Evolutionary conservation across 2,113 vertebrate genomes (phyloP).

Genomic region (Pangasianodon hypophthalmus): DNA sequence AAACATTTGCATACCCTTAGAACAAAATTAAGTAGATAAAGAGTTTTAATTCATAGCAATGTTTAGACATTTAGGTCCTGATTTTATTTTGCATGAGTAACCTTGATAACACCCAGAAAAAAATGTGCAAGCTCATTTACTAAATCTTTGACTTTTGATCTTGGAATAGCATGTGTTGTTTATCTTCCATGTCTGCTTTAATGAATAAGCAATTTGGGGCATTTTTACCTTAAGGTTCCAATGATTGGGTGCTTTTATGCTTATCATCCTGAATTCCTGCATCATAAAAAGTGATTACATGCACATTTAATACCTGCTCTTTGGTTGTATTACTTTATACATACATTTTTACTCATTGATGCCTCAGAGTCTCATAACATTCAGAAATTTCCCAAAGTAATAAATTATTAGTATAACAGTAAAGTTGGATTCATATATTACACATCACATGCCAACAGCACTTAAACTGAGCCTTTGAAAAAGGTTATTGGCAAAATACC

Average conservation of each 20-base stretch:
- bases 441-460: too few species aligned
- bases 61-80: not conserved
- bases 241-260: not conserved
- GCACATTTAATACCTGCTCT: not conserved
- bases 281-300: not conserved
- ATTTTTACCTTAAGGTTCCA: not conserved
- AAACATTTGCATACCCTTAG: not conserved
- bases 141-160: not conserved
- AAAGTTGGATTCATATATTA: too few species aligned
- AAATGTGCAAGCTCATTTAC: not conserved
- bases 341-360: too few species aligned
- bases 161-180: not conserved
- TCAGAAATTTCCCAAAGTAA: too few species aligned
- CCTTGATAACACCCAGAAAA: not conserved
- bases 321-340: not conserved
- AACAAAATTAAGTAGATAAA: not conserved
- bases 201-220: not conserved
- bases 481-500: too few species aligned
- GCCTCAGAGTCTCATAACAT: too few species aligned
- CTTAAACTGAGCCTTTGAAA: too few species aligned
- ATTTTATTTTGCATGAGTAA: not conserved
- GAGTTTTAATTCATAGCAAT: not conserved
- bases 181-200: not conserved
- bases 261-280: not conserved
- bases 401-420: too few species aligned